These are phyloP conservation scores for Rostratula benghalensis DNA, from an alignment of 2,113 vertebrate species.

Conservation along the genomic window DNA sequence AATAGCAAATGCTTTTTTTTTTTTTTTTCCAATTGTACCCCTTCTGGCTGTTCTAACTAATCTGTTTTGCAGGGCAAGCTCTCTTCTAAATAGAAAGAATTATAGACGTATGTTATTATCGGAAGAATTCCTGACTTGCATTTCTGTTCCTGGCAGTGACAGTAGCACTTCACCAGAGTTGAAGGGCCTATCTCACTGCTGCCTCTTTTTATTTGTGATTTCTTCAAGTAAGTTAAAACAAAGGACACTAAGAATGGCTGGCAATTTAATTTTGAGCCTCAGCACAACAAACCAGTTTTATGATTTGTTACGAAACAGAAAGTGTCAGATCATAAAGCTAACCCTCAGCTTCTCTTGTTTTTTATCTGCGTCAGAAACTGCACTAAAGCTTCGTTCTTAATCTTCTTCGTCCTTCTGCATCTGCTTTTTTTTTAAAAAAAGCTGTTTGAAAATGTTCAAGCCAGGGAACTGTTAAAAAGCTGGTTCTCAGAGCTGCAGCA, in stretches of 20 bases:
- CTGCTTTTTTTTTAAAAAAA: background rate
- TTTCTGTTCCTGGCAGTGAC: background rate
- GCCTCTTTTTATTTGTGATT: background rate
- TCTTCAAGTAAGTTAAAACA: background rate
- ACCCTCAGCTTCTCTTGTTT: background rate
- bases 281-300: background rate
- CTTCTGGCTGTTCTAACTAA: background rate
- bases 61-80: background rate
- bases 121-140: background rate
- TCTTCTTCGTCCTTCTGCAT: background rate
- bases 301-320: background rate
- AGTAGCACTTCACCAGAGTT: background rate
- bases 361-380: background rate
- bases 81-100: background rate
- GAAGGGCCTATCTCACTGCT: background rate
- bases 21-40: background rate
- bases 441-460: background rate
- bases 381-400: background rate
- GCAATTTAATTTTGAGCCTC: background rate
- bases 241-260: background rate
- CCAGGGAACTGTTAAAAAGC: background rate
- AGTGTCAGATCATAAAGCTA: background rate
- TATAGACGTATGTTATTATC: background rate
- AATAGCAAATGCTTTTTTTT: background rate
- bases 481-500: background rate